Evolutionary conservation across 2,797 vertebrate species (phyloP), one percentile per base, ranked within the genome.

Genomic region (Bovichtus variegatus): DNA sequence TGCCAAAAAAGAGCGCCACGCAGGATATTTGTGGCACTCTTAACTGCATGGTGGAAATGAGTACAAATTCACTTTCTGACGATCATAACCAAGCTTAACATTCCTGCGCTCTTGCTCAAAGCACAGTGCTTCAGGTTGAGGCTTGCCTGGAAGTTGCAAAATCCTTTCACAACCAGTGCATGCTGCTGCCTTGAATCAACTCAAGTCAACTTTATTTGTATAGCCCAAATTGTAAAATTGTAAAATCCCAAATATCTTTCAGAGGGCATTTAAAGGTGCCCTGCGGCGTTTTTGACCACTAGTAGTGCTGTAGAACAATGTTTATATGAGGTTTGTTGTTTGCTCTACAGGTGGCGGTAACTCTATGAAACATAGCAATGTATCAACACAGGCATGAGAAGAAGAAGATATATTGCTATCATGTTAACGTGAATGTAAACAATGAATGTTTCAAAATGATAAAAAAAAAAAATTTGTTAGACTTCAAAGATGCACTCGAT

Each of bases 101-200:
- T 95, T 92, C 90, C 77, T 88, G 18, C 16, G 54, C 43, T 68
- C 3, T 6, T 58, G 51, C 78, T 78, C 46, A 16, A 63, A 76
- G 43, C 69, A 7, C 3, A n/a, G 57, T 7, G 23, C 51, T 59
- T 84, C 94, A 87, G 69, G 94, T 92, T 81, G 59, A 87, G 90
- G 58, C 94, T 85, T 92, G 94, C 80, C 63, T 75, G 46, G 47
- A 82, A 77, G 38, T 78, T 87, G 58, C 77, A 60, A 67, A 83
- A 76, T 67, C 1, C 19, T 81, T 87, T 71, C 63, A 70, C 66
- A 82, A 59, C 18, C 27, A 41, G 40, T 38, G 29, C 49, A 62
- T 21, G 51, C 53, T 78, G 23, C 23, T 59, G 15, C 21, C 25
- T 46, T 19, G 0, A 19, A 9, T 61, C 19, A 8, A 38, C 11